These are phyloP conservation scores for Philypnodon macrostomus DNA, from an alignment of 2,797 vertebrate species.

Conservation along the genomic window DNA sequence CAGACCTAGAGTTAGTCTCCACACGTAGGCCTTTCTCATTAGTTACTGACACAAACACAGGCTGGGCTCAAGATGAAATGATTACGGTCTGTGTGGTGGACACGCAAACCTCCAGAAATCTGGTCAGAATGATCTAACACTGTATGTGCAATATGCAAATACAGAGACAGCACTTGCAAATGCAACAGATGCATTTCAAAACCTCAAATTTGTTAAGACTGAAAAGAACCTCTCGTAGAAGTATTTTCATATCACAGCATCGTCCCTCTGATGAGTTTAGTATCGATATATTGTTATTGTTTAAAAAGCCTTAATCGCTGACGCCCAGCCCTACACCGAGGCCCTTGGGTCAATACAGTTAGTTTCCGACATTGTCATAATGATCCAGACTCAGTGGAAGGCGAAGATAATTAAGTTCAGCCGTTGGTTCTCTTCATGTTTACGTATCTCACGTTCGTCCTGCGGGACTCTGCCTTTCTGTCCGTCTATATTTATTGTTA, in stretches of 20 bases:
- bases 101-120: neutral
- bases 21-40: constrained; percentile 14
- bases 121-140: neutral
- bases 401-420: constrained; percentile 69
- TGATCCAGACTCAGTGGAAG: constrained; percentile 51
- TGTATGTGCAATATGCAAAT: constrained; percentile 10
- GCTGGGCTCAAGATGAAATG: neutral
- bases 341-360: constrained; percentile 32
- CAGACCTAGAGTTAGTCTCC: constrained; percentile 10
- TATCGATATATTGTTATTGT: constrained; percentile 1
- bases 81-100: neutral
- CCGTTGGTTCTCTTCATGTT: constrained; percentile 69
- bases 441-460: constrained; percentile 64
- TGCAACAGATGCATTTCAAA: constrained; percentile 1
- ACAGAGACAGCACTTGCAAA: constrained; percentile 5
- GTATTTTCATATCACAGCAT: neutral
- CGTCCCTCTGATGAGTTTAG: neutral
- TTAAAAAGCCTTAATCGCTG: constrained; percentile 5
- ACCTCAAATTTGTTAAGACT: constrained; percentile 7
- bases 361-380: constrained; percentile 59
- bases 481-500: constrained; percentile 78
- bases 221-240: constrained; percentile 12
- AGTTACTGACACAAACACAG: neutral
- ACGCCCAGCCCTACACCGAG: neutral
- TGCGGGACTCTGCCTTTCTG: constrained; percentile 53